Conservation (phyloP, 2,797 vertebrate species). For the Paramormyrops hopkinsi region DNA sequence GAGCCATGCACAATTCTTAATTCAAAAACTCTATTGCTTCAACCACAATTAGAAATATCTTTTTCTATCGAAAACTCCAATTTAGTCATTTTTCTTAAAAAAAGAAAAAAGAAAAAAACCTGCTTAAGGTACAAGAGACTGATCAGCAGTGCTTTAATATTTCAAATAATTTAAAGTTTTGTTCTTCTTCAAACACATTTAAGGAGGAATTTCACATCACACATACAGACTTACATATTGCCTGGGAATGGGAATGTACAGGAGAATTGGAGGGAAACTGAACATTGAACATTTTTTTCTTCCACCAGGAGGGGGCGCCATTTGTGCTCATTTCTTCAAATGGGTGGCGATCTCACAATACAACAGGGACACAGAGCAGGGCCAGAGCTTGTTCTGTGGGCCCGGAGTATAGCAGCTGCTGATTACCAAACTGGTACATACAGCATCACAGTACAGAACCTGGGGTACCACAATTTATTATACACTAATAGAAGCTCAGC, state of each 20-base stretch:
- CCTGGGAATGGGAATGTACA: constrained; percentile 79
- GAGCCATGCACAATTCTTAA: constrained; percentile 99
- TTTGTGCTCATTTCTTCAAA: constrained; percentile 58
- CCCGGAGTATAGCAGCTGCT: neutral
- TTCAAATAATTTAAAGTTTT: constrained; percentile 87
- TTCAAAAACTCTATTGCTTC: constrained; percentile 99
- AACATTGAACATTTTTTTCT: constrained; percentile 43
- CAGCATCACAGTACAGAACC: constrained; percentile 9
- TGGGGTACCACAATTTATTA: neutral
- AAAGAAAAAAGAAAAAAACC: constrained; percentile 45
- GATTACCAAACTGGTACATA: neutral
- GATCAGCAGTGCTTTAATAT: constrained; percentile 74
- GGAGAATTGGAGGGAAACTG: constrained; percentile 62
- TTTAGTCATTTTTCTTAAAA: constrained; percentile 42
- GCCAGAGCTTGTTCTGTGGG: constrained; percentile 3
- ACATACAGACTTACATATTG: constrained; percentile 83
- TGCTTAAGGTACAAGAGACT: constrained; percentile 76
- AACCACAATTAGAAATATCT: constrained; percentile 96
- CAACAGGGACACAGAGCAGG: neutral
- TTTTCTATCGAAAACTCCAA: constrained; percentile 58
- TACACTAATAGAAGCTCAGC: constrained; percentile 7
- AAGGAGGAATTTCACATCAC: constrained; percentile 89
- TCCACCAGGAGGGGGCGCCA: constrained; percentile 41
- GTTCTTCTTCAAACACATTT: constrained; percentile 81
- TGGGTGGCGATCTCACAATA: neutral